These are phyloP conservation scores for Meriones psammophilus DNA, from an alignment of 2,797 vertebrate species.

Conservation along the genomic window DNA sequence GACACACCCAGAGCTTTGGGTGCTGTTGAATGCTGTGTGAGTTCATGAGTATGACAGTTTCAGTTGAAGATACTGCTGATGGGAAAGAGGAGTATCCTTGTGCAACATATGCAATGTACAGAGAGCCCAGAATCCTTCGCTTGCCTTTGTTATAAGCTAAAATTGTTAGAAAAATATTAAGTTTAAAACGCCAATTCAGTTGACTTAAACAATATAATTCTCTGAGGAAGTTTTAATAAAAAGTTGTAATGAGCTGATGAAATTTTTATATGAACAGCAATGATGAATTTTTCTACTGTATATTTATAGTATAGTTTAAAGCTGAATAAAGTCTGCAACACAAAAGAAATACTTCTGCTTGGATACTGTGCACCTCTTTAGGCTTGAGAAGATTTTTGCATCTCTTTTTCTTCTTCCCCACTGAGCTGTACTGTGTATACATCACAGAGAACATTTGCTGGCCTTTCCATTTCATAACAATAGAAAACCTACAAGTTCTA, in stretches of 20 bases:
- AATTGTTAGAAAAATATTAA: not conserved
- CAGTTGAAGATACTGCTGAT: not conserved
- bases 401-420: not conserved
- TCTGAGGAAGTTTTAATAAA: slow-evolving; percentile 22
- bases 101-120: not conserved
- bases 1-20: not conserved
- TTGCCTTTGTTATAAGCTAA: not conserved
- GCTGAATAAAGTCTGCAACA: not conserved
- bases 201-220: slow-evolving; percentile 19
- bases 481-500: not conserved
- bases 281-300: not conserved
- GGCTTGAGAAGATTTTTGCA: not conserved
- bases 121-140: not conserved
- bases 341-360: not conserved
- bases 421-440: not conserved
- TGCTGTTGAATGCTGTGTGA: not conserved
- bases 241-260: not conserved
- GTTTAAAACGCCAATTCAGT: not conserved
- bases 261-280: slow-evolving; percentile 12
- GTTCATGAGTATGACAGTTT: not conserved
- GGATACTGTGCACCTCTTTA: not conserved
- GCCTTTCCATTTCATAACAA: slow-evolving; percentile 28
- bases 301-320: not conserved
- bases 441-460: not conserved
- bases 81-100: not conserved